Conservation (phyloP, 2,113 vertebrate genomes). For the Hirundichthys speculiger region DNA sequence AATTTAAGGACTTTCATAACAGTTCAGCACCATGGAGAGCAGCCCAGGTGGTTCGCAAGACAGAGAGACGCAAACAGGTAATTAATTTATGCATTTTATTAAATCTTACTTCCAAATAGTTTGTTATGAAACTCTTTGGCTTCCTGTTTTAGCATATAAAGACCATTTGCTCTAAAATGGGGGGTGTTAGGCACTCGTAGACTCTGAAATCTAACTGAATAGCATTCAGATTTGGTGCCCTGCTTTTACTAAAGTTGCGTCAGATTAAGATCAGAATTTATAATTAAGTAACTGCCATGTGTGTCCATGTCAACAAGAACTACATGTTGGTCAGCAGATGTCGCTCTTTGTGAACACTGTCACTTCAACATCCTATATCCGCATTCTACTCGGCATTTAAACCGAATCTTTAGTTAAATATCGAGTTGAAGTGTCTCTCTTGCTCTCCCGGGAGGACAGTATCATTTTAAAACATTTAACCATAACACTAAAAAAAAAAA, state of each 20-base stretch:
- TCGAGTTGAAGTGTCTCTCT: background rate
- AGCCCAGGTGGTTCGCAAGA: background rate
- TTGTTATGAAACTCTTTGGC: too few relatives aligned
- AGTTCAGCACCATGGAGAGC: constrained; percentile 81
- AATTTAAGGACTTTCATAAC: background rate
- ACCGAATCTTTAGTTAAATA: constrained; percentile 13
- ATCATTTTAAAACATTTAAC: too few relatives aligned
- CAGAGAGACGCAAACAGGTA: background rate
- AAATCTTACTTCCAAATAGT: background rate
- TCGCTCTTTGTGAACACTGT: constrained; percentile 74
- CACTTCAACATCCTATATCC: constrained; percentile 39
- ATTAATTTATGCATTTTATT: background rate
- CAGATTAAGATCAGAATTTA: too few relatives aligned
- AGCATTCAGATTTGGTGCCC: too few relatives aligned
- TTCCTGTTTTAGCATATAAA: too few relatives aligned
- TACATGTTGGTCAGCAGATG: constrained; percentile 71
- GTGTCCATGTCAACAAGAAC: background rate
- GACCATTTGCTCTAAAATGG: too few relatives aligned
- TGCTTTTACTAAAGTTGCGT: too few relatives aligned
- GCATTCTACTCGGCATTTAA: constrained; percentile 47
- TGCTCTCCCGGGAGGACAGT: too few relatives aligned
- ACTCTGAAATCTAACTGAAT: too few relatives aligned
- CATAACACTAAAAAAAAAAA: background rate
- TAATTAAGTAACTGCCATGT: too few relatives aligned
- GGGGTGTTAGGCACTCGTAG: too few relatives aligned